These are phyloP conservation scores for Ascaphus truei DNA, from an alignment of 2,113 vertebrate species.

Conservation along the genomic window DNA sequence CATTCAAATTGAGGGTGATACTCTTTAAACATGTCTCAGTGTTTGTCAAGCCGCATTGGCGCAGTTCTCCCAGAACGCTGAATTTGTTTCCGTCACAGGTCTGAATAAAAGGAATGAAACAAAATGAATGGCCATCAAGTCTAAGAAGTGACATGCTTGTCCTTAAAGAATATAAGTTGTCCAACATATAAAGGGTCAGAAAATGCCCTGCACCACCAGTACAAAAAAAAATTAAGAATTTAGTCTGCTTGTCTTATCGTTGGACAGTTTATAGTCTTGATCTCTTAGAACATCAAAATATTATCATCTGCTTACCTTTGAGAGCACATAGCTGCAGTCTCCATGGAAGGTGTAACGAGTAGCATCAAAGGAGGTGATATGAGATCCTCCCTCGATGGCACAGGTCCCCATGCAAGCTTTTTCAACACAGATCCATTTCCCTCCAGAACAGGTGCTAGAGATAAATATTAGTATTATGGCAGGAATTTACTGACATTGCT, in stretches of 20 bases:
- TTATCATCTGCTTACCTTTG: conserved; percentile 62
- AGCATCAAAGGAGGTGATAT: conserved; percentile 68
- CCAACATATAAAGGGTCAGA: background rate
- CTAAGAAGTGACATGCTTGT: background rate
- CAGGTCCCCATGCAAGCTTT: conserved; percentile 58
- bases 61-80: conserved; percentile 70
- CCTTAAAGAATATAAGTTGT: no score
- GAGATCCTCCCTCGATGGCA: conserved; percentile 64
- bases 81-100: conserved; percentile 55
- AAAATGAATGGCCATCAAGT: background rate
- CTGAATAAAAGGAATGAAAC: conserved; percentile 42
- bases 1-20: conserved; percentile 58
- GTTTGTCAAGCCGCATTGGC: conserved; percentile 66
- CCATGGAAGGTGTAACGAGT: conserved; percentile 63
- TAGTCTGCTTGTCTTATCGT: no score
- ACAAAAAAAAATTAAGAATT: no score
- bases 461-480: background rate
- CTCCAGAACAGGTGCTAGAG: conserved; percentile 60
- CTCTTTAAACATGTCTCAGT: conserved; percentile 74
- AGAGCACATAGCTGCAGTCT: conserved; percentile 68
- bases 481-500: no score
- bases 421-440: conserved; percentile 62
- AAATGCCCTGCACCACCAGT: background rate
- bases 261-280: no score
- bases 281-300: no score